Percentiles rank a stretch among this genome's conserved stretches.
These are phyloP conservation scores for Deroptyus accipitrinus DNA, from an alignment of 2,113 vertebrate species.

Conservation along the genomic window DNA sequence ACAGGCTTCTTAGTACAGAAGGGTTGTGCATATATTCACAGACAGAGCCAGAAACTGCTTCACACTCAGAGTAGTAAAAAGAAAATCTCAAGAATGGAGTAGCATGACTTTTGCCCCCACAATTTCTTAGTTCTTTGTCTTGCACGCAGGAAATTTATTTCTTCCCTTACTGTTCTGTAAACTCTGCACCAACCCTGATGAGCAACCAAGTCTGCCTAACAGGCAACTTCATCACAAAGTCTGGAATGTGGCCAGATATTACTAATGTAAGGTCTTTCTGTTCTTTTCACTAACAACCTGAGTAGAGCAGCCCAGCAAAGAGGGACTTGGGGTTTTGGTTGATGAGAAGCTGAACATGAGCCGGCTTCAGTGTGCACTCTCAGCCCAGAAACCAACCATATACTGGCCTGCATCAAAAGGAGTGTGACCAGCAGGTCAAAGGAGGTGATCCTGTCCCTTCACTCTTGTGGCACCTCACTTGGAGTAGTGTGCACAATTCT, in stretches of 20 bases:
- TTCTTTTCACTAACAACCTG: not conserved
- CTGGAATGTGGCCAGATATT: not conserved
- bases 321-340: not conserved
- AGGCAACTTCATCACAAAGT: not conserved
- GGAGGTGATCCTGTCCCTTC: not conserved
- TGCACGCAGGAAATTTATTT: not conserved
- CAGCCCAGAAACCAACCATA: not conserved
- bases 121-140: not conserved
- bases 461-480: not conserved
- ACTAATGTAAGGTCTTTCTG: not conserved
- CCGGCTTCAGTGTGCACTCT: not conserved
- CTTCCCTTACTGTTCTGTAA: not conserved
- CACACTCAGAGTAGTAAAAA: not conserved
- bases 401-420: not conserved
- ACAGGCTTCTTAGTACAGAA: not conserved
- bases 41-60: not conserved
- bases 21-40: not conserved
- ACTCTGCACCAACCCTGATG: not conserved
- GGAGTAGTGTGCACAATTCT: not conserved
- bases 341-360: not conserved
- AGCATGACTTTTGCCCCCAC: fast-evolving
- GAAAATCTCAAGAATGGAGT: not conserved
- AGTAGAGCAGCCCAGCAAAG: not conserved
- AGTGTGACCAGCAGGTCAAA: not conserved
- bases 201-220: not conserved